A percentile compares a stretch with the other conserved stretches of the same genome.
phyloP scores from a whole-genome alignment of 2,113 vertebrate genomes.

The Alouatta palliata region DNA sequence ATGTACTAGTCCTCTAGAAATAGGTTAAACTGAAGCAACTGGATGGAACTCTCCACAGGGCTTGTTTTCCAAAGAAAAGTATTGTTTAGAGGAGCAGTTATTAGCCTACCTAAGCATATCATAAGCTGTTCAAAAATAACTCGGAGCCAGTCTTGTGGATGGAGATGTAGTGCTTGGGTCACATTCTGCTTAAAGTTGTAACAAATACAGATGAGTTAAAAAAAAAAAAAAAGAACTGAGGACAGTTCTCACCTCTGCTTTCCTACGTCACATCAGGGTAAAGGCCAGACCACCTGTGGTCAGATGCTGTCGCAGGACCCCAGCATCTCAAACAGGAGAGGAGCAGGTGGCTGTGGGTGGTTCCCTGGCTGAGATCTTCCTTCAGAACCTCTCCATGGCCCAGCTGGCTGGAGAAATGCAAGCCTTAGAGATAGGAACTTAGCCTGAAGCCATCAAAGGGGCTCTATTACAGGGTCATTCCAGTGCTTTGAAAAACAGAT shows the following conservation, averaged over 20 bases:
- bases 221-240: too few relatives aligned
- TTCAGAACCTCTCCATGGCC: background rate
- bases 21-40: too few relatives aligned
- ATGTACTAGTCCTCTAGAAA: too few relatives aligned
- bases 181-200: too few relatives aligned
- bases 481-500: background rate
- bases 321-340: background rate
- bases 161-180: too few relatives aligned
- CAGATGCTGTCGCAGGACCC: background rate
- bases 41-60: too few relatives aligned
- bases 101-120: too few relatives aligned
- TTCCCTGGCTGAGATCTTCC: background rate
- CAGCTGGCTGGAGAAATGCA: background rate
- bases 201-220: too few relatives aligned
- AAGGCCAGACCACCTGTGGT: background rate
- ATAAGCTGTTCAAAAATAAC: too few relatives aligned
- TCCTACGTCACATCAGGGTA: background rate
- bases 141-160: too few relatives aligned
- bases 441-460: background rate
- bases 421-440: background rate
- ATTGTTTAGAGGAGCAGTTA: too few relatives aligned
- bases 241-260: background rate
- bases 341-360: background rate
- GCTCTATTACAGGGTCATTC: background rate
- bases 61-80: too few relatives aligned